Evolutionary conservation across 37 sponge, comb jelly and placozoan genomes (phyloP), one percentile per base, ranked within the genome.

Genomic region (Hormiphora californensis): DNA sequence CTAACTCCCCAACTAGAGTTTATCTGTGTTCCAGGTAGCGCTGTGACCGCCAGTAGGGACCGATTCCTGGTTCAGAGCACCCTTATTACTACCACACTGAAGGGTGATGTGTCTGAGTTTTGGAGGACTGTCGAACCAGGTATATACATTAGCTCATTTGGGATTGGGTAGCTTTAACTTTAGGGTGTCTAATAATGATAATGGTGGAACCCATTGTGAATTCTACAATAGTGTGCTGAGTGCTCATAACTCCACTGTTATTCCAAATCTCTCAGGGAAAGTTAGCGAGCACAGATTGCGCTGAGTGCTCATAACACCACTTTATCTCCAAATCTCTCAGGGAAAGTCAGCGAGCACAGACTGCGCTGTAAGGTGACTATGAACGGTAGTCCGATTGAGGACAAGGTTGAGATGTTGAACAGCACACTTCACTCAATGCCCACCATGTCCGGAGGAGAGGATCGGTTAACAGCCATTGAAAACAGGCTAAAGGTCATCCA

Each of bases 121-220:
- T 65, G 67, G 67, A 27, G 67, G 8, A 28, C 67, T 65, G 67
- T 65, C 9, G 67, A 65, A 65, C 67, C 21, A 65, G 67, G 67
- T 65, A n/a, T n/a, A n/a, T n/a, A n/a, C n/a, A n/a, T n/a, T n/a
- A n/a, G n/a, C n/a, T n/a, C n/a, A n/a, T n/a, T n/a, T n/a, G n/a
- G n/a, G n/a, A n/a, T n/a, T n/a, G n/a, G n/a, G n/a, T n/a, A n/a
- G n/a, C n/a, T n/a, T n/a, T n/a, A n/a, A n/a, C n/a, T n/a, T n/a
- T n/a, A n/a, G n/a, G n/a, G n/a, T n/a, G n/a, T n/a, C n/a, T n/a
- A n/a, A n/a, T n/a, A n/a, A n/a, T n/a, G n/a, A n/a, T n/a, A n/a
- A n/a, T n/a, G n/a, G n/a, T n/a, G n/a, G n/a, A n/a, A n/a, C n/a
- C n/a, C n/a, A n/a, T n/a, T n/a, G n/a, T n/a, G n/a, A n/a, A n/a